Conservation (phyloP, 1,140 invertebrate genomes). For the Saccostrea cuccullata region DNA sequence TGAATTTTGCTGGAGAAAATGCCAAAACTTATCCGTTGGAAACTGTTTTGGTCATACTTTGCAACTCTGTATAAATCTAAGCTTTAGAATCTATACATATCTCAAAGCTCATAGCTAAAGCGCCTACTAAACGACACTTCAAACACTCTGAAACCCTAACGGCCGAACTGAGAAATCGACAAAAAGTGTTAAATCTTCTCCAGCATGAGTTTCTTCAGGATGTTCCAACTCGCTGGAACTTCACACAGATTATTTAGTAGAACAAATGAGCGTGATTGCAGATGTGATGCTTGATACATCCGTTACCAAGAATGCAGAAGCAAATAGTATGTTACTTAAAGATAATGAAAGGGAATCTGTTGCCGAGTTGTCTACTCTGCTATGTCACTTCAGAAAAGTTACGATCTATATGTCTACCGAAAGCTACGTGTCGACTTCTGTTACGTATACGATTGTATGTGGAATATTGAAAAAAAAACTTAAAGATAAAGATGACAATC, state of each 20-base stretch:
- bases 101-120: constrained; percentile 38
- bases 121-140: constrained; percentile 49
- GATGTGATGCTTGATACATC: too few relatives aligned
- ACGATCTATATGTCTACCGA: neutral
- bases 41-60: constrained; percentile 32
- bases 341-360: too few relatives aligned
- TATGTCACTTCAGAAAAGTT: too few relatives aligned
- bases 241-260: constrained; percentile 5
- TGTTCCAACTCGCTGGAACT: constrained; percentile 23
- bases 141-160: constrained; percentile 20
- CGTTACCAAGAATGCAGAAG: too few relatives aligned
- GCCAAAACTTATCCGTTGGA: neutral
- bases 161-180: constrained; percentile 28
- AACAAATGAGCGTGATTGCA: constrained; percentile 1
- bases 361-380: too few relatives aligned
- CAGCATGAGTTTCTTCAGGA: constrained; percentile 35
- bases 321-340: too few relatives aligned
- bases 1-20: neutral
- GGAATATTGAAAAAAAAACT: too few relatives aligned
- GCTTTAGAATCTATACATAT: constrained; percentile 38
- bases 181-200: neutral
- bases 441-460: neutral
- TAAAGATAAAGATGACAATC: too few relatives aligned
- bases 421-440: neutral
- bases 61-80: constrained; percentile 43